Evolutionary conservation across 2,797 vertebrate genomes (phyloP), one percentile per base, ranked within the genome.

Genomic region (Enteromius unitaeniatus): DNA sequence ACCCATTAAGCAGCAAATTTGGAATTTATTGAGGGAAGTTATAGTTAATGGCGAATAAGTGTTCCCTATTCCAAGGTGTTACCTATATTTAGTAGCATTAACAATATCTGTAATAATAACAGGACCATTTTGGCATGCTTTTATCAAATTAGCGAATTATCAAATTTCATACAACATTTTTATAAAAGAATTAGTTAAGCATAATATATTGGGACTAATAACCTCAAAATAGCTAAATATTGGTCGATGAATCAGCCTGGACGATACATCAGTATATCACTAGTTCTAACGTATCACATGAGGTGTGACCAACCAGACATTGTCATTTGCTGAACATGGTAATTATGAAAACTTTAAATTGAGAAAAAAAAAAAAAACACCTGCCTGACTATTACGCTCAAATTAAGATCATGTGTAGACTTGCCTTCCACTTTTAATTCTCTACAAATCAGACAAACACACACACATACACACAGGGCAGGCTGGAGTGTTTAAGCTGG

Each of bases 401-500:
- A 6, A 4, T 55, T 15, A 5, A 69, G 34, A 55, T 69, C 31
- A 45, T 11, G 26, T 77, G 62, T 45, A 45, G 49, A 53, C 62
- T 55, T 64, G 64, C 31, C 60, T 51, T 37, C 13, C 15, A 40
- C 62, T 53, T 74, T 19, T 42, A 76, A 60, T 58, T 84, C 9
- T 84, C 26, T 51, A 14, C 5, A 26, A 15, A 34, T 42, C 53
- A 78, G 65, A 84, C 73, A 40, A n/a, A 77, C 64, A 81, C 1
- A 53, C 11, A 45, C 42, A 40, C 40, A 40, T 40, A 40, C 40
- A 40, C 47, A 72, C 78, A 84, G 3, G 51, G 14, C 49, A 79
- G 53, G 34, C 21, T 65, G 76, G 21, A 45, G 55, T 40, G 19
- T 14, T 8, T 72, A 21, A 47, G 34, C 2, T 34, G 58, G n/a